Evolutionary conservation across 2,888 invertebrate species (phyloP).

Genomic region (Bellardia bayeri): DNA sequence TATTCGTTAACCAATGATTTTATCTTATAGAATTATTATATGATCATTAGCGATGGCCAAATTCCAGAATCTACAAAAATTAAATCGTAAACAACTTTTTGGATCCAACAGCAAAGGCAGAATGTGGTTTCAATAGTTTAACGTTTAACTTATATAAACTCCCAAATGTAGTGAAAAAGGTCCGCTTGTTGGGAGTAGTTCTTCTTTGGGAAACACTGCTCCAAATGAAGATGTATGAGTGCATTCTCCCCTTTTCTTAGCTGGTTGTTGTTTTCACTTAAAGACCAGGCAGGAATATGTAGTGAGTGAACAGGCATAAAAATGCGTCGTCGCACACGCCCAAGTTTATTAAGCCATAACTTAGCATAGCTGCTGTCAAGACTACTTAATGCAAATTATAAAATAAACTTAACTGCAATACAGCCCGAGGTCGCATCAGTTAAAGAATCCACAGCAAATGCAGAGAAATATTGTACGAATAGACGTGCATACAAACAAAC

Average conservation of each 20-base stretch:
- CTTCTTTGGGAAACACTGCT: not conserved
- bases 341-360: constrained; percentile 72
- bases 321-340: constrained; percentile 68
- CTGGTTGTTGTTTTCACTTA: constrained; percentile 29
- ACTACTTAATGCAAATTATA: constrained; percentile 61
- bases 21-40: no score
- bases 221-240: constrained; percentile 35
- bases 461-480: constrained; percentile 29
- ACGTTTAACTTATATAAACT: no score
- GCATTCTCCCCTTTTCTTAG: constrained; percentile 19
- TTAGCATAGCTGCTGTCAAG: constrained; percentile 69
- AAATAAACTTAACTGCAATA: constrained; percentile 36
- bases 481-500: not conserved
- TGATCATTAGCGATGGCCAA: no score
- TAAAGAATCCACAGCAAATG: constrained; percentile 28
- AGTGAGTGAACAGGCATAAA: constrained; percentile 28
- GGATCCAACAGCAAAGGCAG: no score
- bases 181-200: no score
- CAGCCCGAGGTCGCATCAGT: constrained; percentile 52
- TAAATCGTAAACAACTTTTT: no score
- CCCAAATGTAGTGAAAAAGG: no score
- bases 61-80: no score
- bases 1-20: no score
- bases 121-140: no score
- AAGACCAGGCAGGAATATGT: constrained; percentile 23